A percentile compares a stretch with the other conserved stretches of the same genome.
These are phyloP conservation scores for Oplegnathus fasciatus DNA, from an alignment of 2,113 vertebrate genomes.

Conservation along the genomic window DNA sequence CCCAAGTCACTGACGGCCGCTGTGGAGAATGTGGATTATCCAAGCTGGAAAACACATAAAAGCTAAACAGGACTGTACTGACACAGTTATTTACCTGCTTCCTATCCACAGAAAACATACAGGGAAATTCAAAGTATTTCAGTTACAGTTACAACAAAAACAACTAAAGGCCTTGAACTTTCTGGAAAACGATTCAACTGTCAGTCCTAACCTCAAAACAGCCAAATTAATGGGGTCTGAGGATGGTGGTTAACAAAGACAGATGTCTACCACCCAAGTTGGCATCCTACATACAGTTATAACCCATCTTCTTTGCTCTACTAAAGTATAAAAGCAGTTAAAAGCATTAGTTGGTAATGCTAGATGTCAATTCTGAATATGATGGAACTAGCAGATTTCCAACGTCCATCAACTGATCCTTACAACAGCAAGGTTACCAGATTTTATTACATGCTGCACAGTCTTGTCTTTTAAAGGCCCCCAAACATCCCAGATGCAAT, in stretches of 20 bases:
- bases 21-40: constrained; percentile 46
- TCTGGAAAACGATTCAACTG: constrained; percentile 60
- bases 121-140: constrained; percentile 16
- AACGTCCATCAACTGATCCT: not conserved
- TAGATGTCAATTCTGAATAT: constrained; percentile 45
- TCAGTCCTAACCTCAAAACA: constrained; percentile 55
- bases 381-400: constrained; percentile 36
- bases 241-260: constrained; percentile 59
- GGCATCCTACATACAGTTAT: constrained; percentile 42
- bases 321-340: constrained; percentile 30
- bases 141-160: constrained; percentile 17
- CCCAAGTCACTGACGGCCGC: constrained; percentile 5
- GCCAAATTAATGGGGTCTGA: constrained; percentile 67
- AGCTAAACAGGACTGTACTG: constrained; percentile 17
- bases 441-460: constrained; percentile 26
- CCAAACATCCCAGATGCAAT: constrained; percentile 44
- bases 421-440: constrained; percentile 1
- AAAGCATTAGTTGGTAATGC: constrained; percentile 43
- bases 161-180: constrained; percentile 20
- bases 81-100: constrained; percentile 52
- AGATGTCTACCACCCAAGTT: constrained; percentile 75
- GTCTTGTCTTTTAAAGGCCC: constrained; percentile 13
- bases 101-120: constrained; percentile 6
- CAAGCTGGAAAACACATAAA: constrained; percentile 58
- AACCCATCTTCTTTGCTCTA: constrained; percentile 41